Evolutionary conservation across 2,888 invertebrate genomes (phyloP).

Genomic region (Pyralis farinalis): DNA sequence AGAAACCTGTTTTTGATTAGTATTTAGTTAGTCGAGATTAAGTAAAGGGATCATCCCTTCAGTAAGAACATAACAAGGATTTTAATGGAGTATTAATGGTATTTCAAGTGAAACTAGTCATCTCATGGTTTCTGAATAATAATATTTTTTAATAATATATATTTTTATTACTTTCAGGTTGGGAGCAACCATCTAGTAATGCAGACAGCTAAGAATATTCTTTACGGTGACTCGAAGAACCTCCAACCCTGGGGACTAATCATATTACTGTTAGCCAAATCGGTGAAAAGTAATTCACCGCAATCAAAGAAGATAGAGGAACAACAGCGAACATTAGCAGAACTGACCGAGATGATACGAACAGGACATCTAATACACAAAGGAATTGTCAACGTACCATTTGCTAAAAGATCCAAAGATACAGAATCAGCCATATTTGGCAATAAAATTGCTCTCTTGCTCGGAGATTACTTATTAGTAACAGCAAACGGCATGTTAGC

Average conservation of each 20-base stretch:
- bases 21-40: too few relatives aligned
- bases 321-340: conserved; percentile 65
- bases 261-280: conserved; percentile 90
- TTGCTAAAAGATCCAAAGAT: conserved; percentile 78
- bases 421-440: conserved; percentile 90
- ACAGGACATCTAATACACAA: conserved; percentile 92
- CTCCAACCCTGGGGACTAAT: conserved; percentile 93
- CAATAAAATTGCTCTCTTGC: conserved; percentile 92
- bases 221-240: conserved; percentile 91
- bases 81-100: too few relatives aligned
- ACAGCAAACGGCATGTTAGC: conserved; percentile 92
- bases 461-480: conserved; percentile 91
- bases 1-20: too few relatives aligned
- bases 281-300: conserved; percentile 79
- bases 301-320: conserved; percentile 82
- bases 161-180: conserved; percentile 80
- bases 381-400: conserved; percentile 75
- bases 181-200: conserved; percentile 93
- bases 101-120: too few relatives aligned
- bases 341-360: conserved; percentile 93
- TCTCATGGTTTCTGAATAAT: too few relatives aligned
- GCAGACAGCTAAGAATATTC: conserved; percentile 90
- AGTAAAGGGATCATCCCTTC: too few relatives aligned
- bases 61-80: too few relatives aligned
- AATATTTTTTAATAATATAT: too few relatives aligned